Base-by-base conservation (phyloP, 2,113 vertebrate species). In the Sprattus sprattus region DNA sequence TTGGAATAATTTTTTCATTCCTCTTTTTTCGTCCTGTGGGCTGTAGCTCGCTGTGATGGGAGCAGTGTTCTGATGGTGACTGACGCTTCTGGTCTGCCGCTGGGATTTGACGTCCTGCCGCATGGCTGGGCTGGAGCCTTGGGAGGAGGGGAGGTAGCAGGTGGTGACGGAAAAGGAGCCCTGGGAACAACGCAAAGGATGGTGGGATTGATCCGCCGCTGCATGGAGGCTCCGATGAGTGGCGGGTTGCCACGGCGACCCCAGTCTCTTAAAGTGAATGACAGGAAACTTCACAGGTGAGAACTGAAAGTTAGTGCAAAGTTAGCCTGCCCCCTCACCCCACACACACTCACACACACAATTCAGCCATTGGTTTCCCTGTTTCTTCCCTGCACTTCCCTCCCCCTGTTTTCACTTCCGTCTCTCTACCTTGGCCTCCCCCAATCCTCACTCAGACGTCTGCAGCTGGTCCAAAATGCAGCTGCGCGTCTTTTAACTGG, bases 241-340 rank as follows among this genome's bases (percentile, higher is more conserved):
- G 84, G 88, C 15, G 81, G 81, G 0, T 22, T 81, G 6, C 46
- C 83, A 11, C 82, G 54, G 11, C 5, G 84, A 54, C 88, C 87
- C n/a, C 57, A 78, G 10, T 85, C 50, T 18, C 83, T 88, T 3
- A 44, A 4, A 44, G 45, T 88, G 45, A 86, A 49, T 0, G 82
- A 89, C 45, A 88, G 45, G 85, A 83, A 84, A 3, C 54, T 90
- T 52, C 85, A 89, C 67, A 89, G 81, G 87, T 90, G 15, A 78
- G 71, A 78, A 3, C 54, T 20, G 16, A 57, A 60, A 49, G 7
- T 49, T 49, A 49, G 9, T 49, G 13, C 47, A 49, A 39, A 39
- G 39, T 49, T 80, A 50, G 25, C 39, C 25, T 45, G 80, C 81
- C 60, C 8, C 49, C n/a, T 1, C n/a, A 7, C 10, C 15, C 18